Evolutionary conservation across 1,140 invertebrate genomes (phyloP).

Genomic region (Drosophila malerkotliana): DNA sequence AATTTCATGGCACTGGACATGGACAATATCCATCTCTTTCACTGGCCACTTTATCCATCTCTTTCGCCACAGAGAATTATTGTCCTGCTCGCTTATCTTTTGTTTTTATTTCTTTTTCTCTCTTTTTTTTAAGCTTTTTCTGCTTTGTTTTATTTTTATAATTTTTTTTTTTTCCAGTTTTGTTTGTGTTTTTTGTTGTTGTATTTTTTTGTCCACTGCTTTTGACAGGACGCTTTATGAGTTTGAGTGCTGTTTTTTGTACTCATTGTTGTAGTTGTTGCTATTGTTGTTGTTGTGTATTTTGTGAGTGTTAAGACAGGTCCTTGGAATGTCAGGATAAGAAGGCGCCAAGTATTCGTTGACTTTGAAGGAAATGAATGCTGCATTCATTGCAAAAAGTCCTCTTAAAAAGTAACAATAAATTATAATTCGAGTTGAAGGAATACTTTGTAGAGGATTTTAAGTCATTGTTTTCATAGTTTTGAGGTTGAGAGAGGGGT

Average conservation of each 20-base stretch:
- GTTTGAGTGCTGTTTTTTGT: constrained; percentile 45
- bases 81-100: constrained; percentile 36
- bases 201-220: constrained; percentile 22
- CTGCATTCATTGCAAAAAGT: constrained; percentile 11
- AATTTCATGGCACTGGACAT: constrained; percentile 11
- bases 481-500: too few species aligned
- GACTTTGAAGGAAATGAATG: constrained; percentile 37
- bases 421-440: constrained; percentile 1
- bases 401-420: not conserved
- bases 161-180: constrained; percentile 4
- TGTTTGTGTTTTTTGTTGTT: not conserved
- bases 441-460: not conserved
- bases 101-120: constrained; percentile 18
- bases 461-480: not conserved
- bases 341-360: constrained; percentile 37
- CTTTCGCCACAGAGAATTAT: constrained; percentile 27
- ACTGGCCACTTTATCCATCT: not conserved
- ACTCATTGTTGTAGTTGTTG: not conserved
- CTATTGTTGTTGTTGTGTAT: not conserved
- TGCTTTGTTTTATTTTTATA: constrained; percentile 3
- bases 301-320: constrained; percentile 37
- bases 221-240: constrained; percentile 45
- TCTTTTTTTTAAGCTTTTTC: constrained; percentile 16
- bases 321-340: constrained; percentile 47
- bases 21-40: not conserved